phyloP scores from a whole-genome alignment of 1,140 invertebrate species.

The Nephila pilipes region DNA sequence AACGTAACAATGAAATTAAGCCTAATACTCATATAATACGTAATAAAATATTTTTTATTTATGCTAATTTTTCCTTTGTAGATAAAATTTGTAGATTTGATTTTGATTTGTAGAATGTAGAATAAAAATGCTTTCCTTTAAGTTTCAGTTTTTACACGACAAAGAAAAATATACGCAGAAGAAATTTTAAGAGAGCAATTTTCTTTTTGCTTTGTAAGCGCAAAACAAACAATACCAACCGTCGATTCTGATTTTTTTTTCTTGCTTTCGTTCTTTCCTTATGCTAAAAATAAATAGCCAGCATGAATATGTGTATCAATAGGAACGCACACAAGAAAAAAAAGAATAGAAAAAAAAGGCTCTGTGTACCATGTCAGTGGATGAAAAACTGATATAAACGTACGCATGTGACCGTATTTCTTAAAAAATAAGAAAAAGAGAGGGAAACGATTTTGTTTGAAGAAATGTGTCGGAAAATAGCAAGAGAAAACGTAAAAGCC shows the following conservation, averaged over 20 bases:
- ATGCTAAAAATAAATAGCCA: conserved; percentile 35
- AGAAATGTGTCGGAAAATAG: conserved; percentile 73
- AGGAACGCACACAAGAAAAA: not conserved
- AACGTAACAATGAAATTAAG: too few species aligned
- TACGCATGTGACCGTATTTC: conserved; percentile 43
- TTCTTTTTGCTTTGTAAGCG: not conserved
- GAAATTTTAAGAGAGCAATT: not conserved
- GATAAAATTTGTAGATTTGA: too few species aligned
- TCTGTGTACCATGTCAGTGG: conserved; percentile 35
- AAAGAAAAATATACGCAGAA: not conserved
- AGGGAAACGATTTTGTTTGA: conserved; percentile 61
- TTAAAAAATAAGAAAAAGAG: conserved; percentile 41
- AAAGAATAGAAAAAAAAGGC: not conserved
- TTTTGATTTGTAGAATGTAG: not conserved
- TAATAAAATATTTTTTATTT: too few species aligned
- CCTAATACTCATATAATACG: too few species aligned
- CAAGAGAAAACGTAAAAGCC: conserved; percentile 50
- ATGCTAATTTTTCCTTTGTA: too few species aligned
- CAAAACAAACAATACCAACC: conserved; percentile 24
- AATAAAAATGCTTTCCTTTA: not conserved
- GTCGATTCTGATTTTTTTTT: not conserved
- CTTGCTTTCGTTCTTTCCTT: not conserved
- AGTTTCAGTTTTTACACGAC: not conserved
- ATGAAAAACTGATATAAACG: conserved; percentile 64
- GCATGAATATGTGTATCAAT: conserved; percentile 52